Evolutionary conservation across 2,888 invertebrate species (phyloP), one percentile per base, ranked within the genome.

Genomic region (Myathropa florea): DNA sequence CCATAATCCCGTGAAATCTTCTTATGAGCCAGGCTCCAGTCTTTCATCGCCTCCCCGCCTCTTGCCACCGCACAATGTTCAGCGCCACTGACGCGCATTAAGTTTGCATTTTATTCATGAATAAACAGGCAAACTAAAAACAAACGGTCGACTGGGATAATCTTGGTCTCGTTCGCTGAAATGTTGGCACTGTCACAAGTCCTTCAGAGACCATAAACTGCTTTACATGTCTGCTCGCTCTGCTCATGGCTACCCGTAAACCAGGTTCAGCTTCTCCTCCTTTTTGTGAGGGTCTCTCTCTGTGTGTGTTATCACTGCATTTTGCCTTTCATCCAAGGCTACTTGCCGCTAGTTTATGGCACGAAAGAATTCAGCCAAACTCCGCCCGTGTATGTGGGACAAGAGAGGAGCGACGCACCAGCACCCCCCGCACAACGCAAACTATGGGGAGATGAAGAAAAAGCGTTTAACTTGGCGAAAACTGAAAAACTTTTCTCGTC

Each of bases 401-500:
- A 57, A 46, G 46, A 26, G n/a, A 23, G 30, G 18, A 67, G 21
- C 24, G 36, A 46, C 12, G 14, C 3, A 21, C 26, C 1, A n/a
- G 21, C 55, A 12, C 18, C 57, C 23, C 21, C 3, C 57, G 9
- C 2, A 23, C 24, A 26, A 39, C 4, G 36, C 4, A n/a, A n/a
- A 39, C n/a, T 14, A n/a, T 2, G 18, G 59, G 18, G 28, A 7
- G 4, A 36, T 3, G 6, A 46, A 53, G 60, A 86, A 75, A 77
- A 78, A 73, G 57, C 64, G 78, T 82, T 82, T 78, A 86, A 86
- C 86, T 83, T 86, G 82, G 83, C 75, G 86, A 86, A 83, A 83
- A 83, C 83, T 83, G 86, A 86, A 83, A 86, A 86, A 86, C 65
- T 83, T 86, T 86, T 83, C 83, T 86, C 83, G 83, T 86, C 86